A percentile compares a stretch with the other conserved stretches of the same genome.
These are phyloP conservation scores for Drosophila seguyi DNA, from an alignment of 1,140 invertebrate genomes.

Conservation along the genomic window DNA sequence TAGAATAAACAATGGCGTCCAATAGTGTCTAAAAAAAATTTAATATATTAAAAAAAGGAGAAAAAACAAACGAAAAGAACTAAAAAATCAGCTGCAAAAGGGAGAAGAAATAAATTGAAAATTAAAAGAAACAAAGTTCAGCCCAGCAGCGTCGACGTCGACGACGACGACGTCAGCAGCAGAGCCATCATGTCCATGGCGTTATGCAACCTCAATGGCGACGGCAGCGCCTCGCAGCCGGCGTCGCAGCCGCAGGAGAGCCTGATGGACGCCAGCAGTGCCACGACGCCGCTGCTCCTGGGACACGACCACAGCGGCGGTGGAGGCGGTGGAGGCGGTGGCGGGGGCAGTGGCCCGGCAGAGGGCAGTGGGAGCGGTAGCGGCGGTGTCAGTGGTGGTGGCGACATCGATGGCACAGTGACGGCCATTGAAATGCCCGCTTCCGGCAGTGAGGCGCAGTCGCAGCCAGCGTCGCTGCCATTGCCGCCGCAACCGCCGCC, in stretches of 20 bases:
- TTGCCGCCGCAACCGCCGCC: constrained; percentile 15
- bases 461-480: constrained; percentile 26
- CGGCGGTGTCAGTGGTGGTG: constrained; percentile 5
- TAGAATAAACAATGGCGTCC: constrained; percentile 45
- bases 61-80: not conserved
- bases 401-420: constrained; percentile 20
- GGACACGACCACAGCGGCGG: constrained; percentile 54
- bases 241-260: constrained; percentile 40
- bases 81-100: constrained; percentile 6
- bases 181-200: constrained; percentile 65
- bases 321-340: too few species aligned
- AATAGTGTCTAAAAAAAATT: constrained; percentile 26
- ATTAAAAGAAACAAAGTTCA: constrained; percentile 10
- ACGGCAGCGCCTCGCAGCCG: constrained; percentile 57
- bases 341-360: constrained; percentile 6
- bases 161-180: constrained; percentile 4
- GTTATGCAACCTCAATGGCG: constrained; percentile 67
- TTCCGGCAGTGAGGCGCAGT: constrained; percentile 8
- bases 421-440: constrained; percentile 41
- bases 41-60: not conserved
- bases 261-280: constrained; percentile 48
- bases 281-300: constrained; percentile 66
- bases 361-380: not conserved
- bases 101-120: not conserved
- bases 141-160: constrained; percentile 13